phyloP scores from a whole-genome alignment of 1,140 invertebrate species.

The Musca vetustissima region DNA sequence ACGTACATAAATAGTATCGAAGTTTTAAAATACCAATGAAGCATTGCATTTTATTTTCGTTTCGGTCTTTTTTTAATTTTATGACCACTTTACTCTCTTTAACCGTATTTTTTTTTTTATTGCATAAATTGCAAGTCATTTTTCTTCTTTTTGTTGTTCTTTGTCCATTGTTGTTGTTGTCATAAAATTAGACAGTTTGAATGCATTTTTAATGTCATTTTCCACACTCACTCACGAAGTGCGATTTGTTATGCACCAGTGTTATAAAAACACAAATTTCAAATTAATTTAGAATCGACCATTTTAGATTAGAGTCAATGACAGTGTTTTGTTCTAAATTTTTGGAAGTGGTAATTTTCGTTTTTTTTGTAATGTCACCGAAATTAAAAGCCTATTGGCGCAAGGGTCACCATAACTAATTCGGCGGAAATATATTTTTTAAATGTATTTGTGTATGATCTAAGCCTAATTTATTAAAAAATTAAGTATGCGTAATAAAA shows the following conservation, averaged over 20 bases:
- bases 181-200: too few species aligned
- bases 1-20: too few species aligned
- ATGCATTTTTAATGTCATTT: slow-evolving; percentile 11
- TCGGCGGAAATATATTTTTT: too few species aligned
- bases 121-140: slow-evolving; percentile 9
- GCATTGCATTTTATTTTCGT: not conserved
- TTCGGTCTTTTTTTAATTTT: not conserved
- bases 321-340: not conserved
- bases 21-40: too few species aligned
- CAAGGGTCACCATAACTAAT: too few species aligned
- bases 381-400: slow-evolving; percentile 3
- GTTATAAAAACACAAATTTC: not conserved
- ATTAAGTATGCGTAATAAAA: too few species aligned
- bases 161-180: not conserved
- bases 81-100: not conserved
- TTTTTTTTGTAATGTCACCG: not conserved
- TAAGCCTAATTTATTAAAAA: too few species aligned
- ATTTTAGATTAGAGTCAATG: not conserved
- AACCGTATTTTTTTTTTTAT: not conserved
- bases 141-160: not conserved
- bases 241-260: slow-evolving; percentile 2
- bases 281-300: not conserved
- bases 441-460: too few species aligned
- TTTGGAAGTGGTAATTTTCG: not conserved
- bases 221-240: slow-evolving; percentile 12